Conservation (phyloP, 2,797 vertebrate species). For the Falco biarmicus region DNA sequence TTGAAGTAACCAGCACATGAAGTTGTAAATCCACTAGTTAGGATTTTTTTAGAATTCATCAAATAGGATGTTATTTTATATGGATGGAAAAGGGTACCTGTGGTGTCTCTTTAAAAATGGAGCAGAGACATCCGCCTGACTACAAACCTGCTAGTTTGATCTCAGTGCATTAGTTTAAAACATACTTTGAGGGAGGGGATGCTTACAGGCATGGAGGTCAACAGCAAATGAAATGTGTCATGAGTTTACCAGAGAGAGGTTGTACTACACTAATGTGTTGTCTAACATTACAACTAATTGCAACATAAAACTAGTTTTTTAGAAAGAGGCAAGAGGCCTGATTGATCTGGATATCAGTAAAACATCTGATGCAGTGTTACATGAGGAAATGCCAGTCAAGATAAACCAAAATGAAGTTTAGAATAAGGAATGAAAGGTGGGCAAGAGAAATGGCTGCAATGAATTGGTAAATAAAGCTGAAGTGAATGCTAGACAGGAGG, state of each 20-base stretch:
- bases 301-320: neutral
- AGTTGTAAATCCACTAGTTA: neutral
- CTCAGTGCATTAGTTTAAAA: neutral
- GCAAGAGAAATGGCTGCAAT: neutral
- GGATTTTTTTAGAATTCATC: neutral
- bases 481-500: neutral
- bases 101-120: neutral
- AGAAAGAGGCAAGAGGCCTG: neutral
- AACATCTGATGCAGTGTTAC: neutral
- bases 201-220: neutral
- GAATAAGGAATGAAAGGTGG: neutral
- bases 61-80: neutral
- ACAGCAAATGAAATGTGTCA: neutral
- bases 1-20: neutral
- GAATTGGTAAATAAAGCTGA: neutral
- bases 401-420: neutral
- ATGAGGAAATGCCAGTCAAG: neutral
- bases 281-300: neutral
- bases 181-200: neutral
- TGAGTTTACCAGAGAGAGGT: neutral
- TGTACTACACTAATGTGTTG: neutral
- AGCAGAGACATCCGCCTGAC: neutral
- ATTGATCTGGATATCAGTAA: neutral
- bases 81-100: neutral
- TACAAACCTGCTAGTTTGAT: neutral